A percentile compares a stretch with the other conserved stretches of the same genome.
phyloP scores from a whole-genome alignment of 2,113 vertebrate species.

The Syrmaticus mikado region DNA sequence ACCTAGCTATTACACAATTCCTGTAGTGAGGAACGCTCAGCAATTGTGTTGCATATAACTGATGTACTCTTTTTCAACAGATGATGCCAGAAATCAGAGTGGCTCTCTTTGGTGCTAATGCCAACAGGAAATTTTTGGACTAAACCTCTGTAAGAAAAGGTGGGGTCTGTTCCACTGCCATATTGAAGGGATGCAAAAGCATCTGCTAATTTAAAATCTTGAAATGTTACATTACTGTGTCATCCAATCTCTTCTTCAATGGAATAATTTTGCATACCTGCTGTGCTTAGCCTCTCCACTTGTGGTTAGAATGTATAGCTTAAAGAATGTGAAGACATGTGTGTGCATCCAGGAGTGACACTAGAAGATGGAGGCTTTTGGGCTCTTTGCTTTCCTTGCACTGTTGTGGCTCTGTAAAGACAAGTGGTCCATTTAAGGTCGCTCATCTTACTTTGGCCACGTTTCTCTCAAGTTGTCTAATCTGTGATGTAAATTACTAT shows the following conservation, averaged over 20 bases:
- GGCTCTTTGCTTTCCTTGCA: conserved; percentile 34
- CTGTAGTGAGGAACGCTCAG: not conserved
- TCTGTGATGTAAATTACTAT: conserved; percentile 29
- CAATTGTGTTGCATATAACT: not conserved
- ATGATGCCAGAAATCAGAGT: conserved; percentile 97
- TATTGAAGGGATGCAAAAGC: conserved; percentile 63
- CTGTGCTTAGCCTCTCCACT: conserved; percentile 53
- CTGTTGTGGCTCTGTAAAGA: not conserved
- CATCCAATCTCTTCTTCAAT: conserved; percentile 56
- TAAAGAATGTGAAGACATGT: conserved; percentile 22
- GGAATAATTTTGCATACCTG: conserved; percentile 61
- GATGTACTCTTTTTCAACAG: conserved; percentile 73
- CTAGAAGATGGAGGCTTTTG: not conserved
- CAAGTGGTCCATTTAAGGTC: not conserved
- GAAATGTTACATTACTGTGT: conserved; percentile 49
- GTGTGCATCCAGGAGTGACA: not conserved
- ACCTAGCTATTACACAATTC: not conserved
- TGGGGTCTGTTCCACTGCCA: conserved; percentile 53
- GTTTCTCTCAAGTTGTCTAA: conserved; percentile 36
- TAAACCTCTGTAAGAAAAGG: conserved; percentile 71
- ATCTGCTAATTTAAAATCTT: conserved; percentile 58
- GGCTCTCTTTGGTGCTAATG: conserved; percentile 91
- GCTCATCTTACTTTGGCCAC: conserved; percentile 30
- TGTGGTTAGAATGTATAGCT: conserved; percentile 35
- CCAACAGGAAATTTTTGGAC: conserved; percentile 93